Evolutionary conservation across 2,888 invertebrate genomes (phyloP).

Genomic region (Empis stercorea): DNA sequence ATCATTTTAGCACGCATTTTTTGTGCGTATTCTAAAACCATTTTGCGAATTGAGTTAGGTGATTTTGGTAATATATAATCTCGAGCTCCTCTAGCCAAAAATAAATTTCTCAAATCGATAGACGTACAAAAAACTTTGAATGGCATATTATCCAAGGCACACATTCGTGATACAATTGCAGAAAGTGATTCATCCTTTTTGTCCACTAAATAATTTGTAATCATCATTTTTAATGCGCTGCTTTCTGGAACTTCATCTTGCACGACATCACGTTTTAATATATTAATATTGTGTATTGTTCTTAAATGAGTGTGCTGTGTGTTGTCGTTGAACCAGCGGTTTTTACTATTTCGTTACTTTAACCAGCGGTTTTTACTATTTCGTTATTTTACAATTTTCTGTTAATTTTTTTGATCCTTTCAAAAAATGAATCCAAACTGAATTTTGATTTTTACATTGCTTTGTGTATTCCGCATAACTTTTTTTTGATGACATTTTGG

Average conservation of each 20-base stretch:
- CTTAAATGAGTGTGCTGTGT: constrained; percentile 2
- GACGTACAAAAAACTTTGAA: constrained; percentile 4
- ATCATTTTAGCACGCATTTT: constrained; percentile 1
- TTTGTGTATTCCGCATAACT: not conserved
- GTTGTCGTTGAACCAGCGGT: constrained; percentile 3
- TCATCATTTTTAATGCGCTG: constrained; percentile 2
- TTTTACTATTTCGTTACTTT: constrained; percentile 3
- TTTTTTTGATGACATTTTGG: constrained; percentile 2
- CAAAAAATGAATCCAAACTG: constrained; percentile 4
- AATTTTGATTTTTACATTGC: constrained; percentile 3
- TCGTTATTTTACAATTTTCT: constrained; percentile 4
- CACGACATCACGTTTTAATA: not conserved
- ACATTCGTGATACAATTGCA: constrained; percentile 1
- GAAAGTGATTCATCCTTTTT: constrained; percentile 4
- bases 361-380: too few species aligned
- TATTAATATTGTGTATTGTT: constrained; percentile 3
- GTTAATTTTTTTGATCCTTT: constrained; percentile 3
- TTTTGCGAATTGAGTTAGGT: constrained; percentile 4
- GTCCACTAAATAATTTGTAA: constrained; percentile 1
- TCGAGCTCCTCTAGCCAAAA: constrained; percentile 1
- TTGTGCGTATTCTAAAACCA: constrained; percentile 4
- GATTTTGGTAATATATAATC: constrained; percentile 5
- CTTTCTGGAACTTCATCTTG: constrained; percentile 1
- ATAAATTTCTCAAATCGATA: constrained; percentile 1
- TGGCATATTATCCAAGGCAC: constrained; percentile 4